Percentiles rank a stretch among this genome's conserved stretches.
These are phyloP conservation scores for Mylabris phalerata DNA, from an alignment of 1,140 invertebrate species.

Conservation along the genomic window DNA sequence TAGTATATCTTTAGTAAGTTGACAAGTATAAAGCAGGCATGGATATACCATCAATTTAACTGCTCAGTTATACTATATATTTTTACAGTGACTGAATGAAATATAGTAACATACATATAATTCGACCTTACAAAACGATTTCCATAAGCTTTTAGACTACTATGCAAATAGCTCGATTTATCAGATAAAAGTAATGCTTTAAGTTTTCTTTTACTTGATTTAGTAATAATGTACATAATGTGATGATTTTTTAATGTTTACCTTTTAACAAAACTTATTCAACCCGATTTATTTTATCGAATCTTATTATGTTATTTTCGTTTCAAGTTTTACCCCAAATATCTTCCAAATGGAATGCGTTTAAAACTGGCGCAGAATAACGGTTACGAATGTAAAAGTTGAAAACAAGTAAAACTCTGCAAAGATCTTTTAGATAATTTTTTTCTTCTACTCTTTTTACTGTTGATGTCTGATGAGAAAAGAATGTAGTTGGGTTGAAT, in stretches of 20 bases:
- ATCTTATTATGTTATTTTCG: not conserved
- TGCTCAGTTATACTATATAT: no score
- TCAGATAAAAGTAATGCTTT: slow-evolving; percentile 12
- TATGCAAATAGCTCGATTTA: slow-evolving; percentile 14
- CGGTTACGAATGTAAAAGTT: slow-evolving; percentile 5
- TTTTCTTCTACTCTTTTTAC: not conserved
- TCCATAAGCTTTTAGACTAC: not conserved
- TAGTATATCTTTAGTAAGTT: no score
- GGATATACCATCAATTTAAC: no score
- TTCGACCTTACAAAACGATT: no score
- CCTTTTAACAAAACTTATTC: no score
- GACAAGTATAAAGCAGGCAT: no score
- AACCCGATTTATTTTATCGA: no score
- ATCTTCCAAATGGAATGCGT: not conserved
- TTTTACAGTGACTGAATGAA: no score
- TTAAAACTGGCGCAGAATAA: slow-evolving; percentile 11
- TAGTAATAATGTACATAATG: no score
- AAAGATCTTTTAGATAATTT: not conserved
- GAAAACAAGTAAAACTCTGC: slow-evolving; percentile 5
- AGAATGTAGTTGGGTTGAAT: slow-evolving; percentile 14
- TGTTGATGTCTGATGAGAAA: slow-evolving; percentile 11
- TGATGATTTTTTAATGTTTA: no score
- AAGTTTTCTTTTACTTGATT: not conserved
- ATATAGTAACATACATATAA: no score
- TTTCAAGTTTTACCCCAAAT: not conserved